phyloP scores from a whole-genome alignment of 2,888 invertebrate genomes.

The Idaea dimidiata region DNA sequence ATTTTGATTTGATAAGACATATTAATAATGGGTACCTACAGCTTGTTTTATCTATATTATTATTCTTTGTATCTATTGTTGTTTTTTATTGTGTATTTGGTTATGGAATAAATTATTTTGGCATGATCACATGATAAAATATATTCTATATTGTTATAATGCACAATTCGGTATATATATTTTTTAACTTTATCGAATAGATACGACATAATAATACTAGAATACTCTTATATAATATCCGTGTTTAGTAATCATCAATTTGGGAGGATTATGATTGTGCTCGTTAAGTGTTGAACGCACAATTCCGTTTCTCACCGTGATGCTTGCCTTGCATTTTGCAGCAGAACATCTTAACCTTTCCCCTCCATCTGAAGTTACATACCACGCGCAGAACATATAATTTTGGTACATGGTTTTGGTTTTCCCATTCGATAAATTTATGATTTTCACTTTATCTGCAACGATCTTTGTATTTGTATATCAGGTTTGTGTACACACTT shows the following conservation, averaged over 20 bases:
- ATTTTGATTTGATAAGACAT: too few species aligned
- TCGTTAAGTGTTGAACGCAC: neutral
- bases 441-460: neutral
- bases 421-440: neutral
- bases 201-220: neutral
- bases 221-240: neutral
- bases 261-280: neutral
- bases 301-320: neutral
- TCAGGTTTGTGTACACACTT: neutral
- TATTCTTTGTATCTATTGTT: too few species aligned
- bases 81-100: too few species aligned
- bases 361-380: neutral
- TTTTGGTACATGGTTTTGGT: neutral
- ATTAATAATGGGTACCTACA: too few species aligned
- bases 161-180: too few species aligned
- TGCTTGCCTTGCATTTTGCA: neutral
- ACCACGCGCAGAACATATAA: neutral
- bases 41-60: too few species aligned
- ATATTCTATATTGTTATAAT: too few species aligned
- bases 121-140: too few species aligned
- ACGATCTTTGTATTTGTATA: neutral
- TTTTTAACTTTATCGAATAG: neutral
- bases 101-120: too few species aligned
- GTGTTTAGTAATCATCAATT: neutral
- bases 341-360: neutral